A percentile compares a stretch with the other conserved stretches of the same genome.
Conservation (phyloP, 2,797 vertebrate genomes). For the Acanthiza pusilla region DNA sequence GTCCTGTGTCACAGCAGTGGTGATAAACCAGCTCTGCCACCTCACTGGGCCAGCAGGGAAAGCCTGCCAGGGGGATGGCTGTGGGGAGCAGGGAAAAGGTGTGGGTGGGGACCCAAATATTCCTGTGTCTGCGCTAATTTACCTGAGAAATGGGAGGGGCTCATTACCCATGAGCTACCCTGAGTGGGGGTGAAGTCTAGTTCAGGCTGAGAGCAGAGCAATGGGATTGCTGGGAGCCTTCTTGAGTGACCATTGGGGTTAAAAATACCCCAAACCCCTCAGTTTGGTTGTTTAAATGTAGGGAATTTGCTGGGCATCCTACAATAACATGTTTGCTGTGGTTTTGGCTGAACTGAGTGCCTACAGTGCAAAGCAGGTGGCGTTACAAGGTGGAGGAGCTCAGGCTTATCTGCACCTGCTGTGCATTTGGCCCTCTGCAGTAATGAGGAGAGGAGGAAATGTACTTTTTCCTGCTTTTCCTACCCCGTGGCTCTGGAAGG, state of each 20-base stretch:
- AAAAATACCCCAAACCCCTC: not conserved
- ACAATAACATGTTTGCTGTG: not conserved
- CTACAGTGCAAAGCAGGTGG: not conserved
- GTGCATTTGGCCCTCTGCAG: not conserved
- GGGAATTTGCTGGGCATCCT: not conserved
- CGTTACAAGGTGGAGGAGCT: not conserved
- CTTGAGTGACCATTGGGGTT: not conserved
- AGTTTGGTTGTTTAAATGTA: not conserved
- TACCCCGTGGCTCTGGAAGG: not conserved
- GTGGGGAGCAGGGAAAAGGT: not conserved
- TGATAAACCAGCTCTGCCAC: not conserved
- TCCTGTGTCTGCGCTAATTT: fast-evolving
- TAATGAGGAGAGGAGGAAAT: not conserved
- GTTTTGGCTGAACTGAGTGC: not conserved
- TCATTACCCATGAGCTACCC: not conserved
- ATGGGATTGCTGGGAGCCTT: not conserved
- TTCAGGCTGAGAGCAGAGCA: not conserved
- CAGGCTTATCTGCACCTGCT: not conserved
- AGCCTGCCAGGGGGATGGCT: not conserved
- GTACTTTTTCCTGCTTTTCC: not conserved
- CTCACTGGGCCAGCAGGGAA: fast-evolving
- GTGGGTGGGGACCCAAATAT: not conserved
- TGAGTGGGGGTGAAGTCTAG: not conserved
- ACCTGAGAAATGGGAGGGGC: not conserved
- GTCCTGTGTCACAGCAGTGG: not conserved